Conservation (phyloP, 2,797 vertebrate genomes). For the Thamnophis elegans region DNA sequence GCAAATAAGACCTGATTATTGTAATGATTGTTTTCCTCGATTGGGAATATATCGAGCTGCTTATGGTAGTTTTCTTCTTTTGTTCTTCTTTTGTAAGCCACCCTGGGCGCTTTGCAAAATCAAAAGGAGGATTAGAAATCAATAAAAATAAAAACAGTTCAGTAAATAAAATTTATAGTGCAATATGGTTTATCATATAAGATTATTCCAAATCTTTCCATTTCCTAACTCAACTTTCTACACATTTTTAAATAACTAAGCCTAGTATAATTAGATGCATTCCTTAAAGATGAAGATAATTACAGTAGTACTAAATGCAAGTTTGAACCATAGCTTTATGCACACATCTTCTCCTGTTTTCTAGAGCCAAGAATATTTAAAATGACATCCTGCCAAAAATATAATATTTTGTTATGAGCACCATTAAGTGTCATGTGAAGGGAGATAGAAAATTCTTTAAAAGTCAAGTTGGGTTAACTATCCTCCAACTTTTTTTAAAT, state of each 20-base stretch:
- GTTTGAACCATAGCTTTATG: not conserved
- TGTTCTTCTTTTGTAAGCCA: not conserved
- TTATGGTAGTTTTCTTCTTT: not conserved
- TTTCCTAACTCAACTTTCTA: not conserved
- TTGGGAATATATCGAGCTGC: not conserved
- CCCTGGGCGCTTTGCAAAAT: not conserved
- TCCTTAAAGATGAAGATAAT: not conserved
- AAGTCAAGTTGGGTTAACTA: not conserved
- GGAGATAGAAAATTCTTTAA: not conserved
- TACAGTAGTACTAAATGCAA: not conserved
- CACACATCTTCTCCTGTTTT: not conserved
- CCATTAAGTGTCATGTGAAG: not conserved
- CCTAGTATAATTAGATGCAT: not conserved
- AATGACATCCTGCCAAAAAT: not conserved
- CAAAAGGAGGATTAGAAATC: not conserved
- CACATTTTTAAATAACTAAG: not conserved
- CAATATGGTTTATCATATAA: not conserved
- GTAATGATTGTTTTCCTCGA: not conserved
- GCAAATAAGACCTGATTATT: not conserved
- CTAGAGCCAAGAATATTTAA: not conserved
- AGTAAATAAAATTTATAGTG: not conserved
- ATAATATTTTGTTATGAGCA: not conserved
- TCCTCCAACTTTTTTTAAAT: not conserved
- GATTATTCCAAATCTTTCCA: not conserved
- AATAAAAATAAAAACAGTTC: not conserved